phyloP scores from a whole-genome alignment of 2,888 invertebrate species.

The Coelogynopora nodosa region DNA sequence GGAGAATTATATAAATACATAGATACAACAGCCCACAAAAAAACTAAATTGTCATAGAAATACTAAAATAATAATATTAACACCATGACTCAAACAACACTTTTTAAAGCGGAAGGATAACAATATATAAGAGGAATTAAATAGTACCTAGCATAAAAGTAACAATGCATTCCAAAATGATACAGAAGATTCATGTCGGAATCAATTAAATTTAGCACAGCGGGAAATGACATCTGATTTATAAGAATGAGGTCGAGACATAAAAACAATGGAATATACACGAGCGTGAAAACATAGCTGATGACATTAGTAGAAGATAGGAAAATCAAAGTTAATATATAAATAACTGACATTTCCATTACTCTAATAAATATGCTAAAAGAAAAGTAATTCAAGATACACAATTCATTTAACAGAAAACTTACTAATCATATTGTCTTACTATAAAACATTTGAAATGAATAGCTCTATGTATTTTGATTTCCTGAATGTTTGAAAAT shows the following conservation, averaged over 20 bases:
- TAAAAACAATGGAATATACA: not conserved
- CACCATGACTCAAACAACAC: not conserved
- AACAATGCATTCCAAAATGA: too few species aligned
- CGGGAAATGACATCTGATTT: not conserved
- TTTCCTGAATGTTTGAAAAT: too few species aligned
- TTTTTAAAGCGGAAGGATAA: not conserved
- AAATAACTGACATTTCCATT: not conserved
- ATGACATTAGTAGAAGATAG: not conserved
- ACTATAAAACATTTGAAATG: too few species aligned
- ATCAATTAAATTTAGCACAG: not conserved
- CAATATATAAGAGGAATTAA: not conserved
- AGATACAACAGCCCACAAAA: not conserved
- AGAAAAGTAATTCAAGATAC: too few species aligned
- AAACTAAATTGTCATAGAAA: too few species aligned
- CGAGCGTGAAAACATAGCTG: not conserved
- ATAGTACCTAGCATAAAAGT: too few species aligned
- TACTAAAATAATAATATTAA: not conserved
- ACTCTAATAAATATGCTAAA: not conserved
- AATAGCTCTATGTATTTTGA: too few species aligned
- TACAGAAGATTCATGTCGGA: not conserved
- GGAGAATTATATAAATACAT: not conserved
- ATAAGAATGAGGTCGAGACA: not conserved
- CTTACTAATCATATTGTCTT: too few species aligned
- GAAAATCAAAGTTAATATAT: too few species aligned
- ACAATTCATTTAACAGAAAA: too few species aligned